These are phyloP conservation scores for Taxidea taxus DNA, from an alignment of 2,113 vertebrate genomes.

Conservation along the genomic window DNA sequence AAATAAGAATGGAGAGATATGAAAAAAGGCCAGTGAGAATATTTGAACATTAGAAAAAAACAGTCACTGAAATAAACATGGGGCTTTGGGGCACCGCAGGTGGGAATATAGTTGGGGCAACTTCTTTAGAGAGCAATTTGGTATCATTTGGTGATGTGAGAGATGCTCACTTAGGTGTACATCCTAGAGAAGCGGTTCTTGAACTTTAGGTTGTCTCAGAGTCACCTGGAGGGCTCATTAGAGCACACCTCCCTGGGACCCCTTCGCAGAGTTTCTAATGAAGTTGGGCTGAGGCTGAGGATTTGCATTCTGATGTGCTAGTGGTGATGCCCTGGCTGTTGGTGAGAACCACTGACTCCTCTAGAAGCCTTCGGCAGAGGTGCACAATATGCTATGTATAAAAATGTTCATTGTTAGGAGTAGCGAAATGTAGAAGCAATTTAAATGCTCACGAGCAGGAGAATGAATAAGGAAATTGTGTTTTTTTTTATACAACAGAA, in stretches of 20 bases:
- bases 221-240: background rate
- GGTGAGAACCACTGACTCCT: background rate
- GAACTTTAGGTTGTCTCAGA: background rate
- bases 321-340: background rate
- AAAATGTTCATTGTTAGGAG: background rate
- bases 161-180: background rate
- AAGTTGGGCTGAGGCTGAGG: background rate
- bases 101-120: background rate
- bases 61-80: background rate
- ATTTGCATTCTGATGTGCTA: background rate
- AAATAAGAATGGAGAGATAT: background rate
- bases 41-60: background rate
- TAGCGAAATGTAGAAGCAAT: background rate
- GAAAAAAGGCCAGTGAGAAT: background rate
- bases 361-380: background rate
- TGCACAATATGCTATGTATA: rapidly evolving
- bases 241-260: background rate
- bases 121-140: background rate
- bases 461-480: background rate
- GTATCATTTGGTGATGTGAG: background rate
- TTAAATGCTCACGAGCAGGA: background rate
- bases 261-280: background rate
- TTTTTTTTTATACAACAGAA: background rate
- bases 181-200: background rate
- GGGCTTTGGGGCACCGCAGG: background rate